A percentile compares a stretch with the other conserved stretches of the same genome.
These are phyloP conservation scores for Antedon mediterranea DNA, from an alignment of 53 echinoderm and acorn worm genomes.

Conservation along the genomic window DNA sequence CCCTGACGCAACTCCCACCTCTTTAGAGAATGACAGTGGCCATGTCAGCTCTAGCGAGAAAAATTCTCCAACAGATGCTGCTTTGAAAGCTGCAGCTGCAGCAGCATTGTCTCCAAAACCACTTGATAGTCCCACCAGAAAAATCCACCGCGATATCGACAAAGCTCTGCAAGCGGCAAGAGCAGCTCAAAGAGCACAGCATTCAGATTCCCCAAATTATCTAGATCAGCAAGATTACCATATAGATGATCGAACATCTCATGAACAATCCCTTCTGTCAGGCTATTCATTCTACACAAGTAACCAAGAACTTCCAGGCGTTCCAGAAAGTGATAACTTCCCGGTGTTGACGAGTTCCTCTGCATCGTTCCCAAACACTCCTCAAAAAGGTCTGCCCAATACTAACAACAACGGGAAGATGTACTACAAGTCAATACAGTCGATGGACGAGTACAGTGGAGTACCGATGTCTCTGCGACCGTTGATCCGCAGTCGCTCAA, in stretches of 20 bases:
- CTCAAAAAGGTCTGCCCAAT: constrained; percentile 31
- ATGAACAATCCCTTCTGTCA: constrained; percentile 77
- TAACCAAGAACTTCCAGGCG: constrained; percentile 55
- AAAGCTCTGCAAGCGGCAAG: neutral
- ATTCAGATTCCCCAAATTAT: neutral
- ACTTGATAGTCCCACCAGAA: constrained; percentile 8
- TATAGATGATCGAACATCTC: constrained; percentile 59
- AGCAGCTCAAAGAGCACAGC: neutral
- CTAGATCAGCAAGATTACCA: neutral
- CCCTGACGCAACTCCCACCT: neutral
- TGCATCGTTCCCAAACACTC: constrained; percentile 29
- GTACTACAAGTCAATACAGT: constrained; percentile 20
- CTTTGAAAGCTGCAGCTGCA: constrained; percentile 28
- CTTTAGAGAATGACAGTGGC: neutral
- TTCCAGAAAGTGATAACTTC: constrained; percentile 43
- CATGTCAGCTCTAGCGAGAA: neutral
- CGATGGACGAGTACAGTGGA: constrained; percentile 15
- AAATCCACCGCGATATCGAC: neutral
- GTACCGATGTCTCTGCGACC: constrained; percentile 11
- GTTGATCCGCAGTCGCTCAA: constrained; percentile 36
- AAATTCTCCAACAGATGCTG: constrained; percentile 13
- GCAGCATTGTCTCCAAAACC: constrained; percentile 24
- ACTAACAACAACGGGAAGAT: constrained; percentile 21
- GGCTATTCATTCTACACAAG: constrained; percentile 81
- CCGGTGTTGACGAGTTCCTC: constrained; percentile 36